Evolutionary conservation across 2,797 vertebrate species (phyloP).

Genomic region (Otolemur crassicaudatus): DNA sequence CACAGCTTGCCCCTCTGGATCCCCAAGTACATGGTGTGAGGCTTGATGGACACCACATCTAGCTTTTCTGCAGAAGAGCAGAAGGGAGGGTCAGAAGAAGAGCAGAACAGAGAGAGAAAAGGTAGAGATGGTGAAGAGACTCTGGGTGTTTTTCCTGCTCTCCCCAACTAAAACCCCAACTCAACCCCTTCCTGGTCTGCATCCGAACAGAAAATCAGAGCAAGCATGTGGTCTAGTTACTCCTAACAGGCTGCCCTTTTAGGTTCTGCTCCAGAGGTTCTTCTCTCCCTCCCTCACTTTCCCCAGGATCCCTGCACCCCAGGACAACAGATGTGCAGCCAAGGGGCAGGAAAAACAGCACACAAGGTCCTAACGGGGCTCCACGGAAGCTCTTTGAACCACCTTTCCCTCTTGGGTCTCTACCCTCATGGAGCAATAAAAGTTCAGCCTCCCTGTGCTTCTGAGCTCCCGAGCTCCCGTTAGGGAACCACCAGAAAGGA

Average conservation of each 20-base stretch:
- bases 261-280: not conserved
- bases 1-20: constrained; percentile 84
- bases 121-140: not conserved
- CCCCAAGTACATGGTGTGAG: constrained; percentile 73
- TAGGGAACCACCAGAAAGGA: not conserved
- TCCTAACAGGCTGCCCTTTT: not conserved
- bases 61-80: constrained; percentile 76
- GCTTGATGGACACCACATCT: constrained; percentile 41
- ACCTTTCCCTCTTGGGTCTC: not conserved
- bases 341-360: not conserved
- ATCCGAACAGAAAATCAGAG: not conserved
- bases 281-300: not conserved
- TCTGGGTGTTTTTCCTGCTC: not conserved
- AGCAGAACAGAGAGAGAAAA: not conserved
- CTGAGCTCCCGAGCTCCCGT: not conserved
- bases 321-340: not conserved
- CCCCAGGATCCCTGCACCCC: not conserved
- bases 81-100: not conserved
- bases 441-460: not conserved
- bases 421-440: not conserved
- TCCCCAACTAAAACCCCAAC: not conserved
- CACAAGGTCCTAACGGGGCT: not conserved
- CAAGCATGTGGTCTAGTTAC: not conserved
- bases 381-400: not conserved
- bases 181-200: not conserved